Percentiles rank a stretch among this genome's conserved stretches.
phyloP scores from a whole-genome alignment of 2,113 vertebrate genomes.

The Manacus vitellinus region DNA sequence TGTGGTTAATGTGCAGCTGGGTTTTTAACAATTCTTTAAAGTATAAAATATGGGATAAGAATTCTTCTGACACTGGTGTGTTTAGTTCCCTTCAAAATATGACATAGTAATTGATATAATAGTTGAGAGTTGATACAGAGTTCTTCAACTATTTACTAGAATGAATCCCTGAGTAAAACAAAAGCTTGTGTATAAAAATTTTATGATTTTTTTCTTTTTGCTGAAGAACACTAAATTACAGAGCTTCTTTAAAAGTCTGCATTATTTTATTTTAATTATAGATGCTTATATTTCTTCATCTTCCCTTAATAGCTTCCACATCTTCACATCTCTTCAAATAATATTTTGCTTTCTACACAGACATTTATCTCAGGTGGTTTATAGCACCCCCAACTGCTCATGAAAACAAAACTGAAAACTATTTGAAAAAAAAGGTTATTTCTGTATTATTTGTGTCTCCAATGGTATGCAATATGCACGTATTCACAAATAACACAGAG shows the following conservation, averaged over 20 bases:
- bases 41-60: neutral
- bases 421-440: neutral
- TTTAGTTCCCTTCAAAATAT: neutral
- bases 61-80: neutral
- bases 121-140: neutral
- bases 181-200: neutral
- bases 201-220: neutral
- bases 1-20: constrained; percentile 32
- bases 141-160: neutral
- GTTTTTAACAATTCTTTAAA: constrained; percentile 45
- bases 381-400: neutral
- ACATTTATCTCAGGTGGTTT: neutral
- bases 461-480: neutral
- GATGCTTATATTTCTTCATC: neutral
- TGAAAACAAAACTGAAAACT: neutral
- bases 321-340: neutral
- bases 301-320: neutral
- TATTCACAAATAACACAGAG: neutral
- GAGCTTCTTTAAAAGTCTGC: neutral
- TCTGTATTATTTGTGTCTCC: neutral
- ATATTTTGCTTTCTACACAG: neutral
- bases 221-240: neutral
- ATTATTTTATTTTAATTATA: neutral
- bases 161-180: neutral
- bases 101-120: neutral